Conservation (phyloP, 2,888 invertebrate genomes). For the Pseudoips prasinana region DNA sequence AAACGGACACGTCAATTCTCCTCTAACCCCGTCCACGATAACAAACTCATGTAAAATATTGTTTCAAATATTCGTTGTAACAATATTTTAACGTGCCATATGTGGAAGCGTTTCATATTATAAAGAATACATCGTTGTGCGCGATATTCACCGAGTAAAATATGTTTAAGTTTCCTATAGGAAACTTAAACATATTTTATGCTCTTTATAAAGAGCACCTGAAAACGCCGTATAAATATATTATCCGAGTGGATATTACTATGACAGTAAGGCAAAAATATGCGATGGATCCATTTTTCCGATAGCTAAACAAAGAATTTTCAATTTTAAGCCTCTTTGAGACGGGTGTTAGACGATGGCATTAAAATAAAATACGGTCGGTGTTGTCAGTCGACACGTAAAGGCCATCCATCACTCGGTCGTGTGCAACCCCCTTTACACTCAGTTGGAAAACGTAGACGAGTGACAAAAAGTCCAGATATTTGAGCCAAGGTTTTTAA, state of each 20-base stretch:
- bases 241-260: background rate
- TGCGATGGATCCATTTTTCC: conserved; percentile 38
- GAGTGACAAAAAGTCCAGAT: conserved; percentile 36
- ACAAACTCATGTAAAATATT: no score
- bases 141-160: no score
- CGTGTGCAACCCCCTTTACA: conserved; percentile 52
- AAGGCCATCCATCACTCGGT: conserved; percentile 70
- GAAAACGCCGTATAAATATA: no score
- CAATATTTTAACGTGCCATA: no score
- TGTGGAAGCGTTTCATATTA: background rate
- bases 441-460: conserved; percentile 41
- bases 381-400: conserved; percentile 75
- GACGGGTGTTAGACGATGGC: conserved; percentile 53
- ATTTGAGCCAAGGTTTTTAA: conserved; percentile 24
- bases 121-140: no score
- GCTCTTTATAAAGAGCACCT: no score
- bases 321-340: conserved; percentile 75
- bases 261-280: background rate
- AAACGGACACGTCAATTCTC: no score
- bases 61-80: no score
- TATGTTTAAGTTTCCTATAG: no score
- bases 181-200: no score
- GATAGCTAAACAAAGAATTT: conserved; percentile 70
- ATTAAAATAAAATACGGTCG: conserved; percentile 75
- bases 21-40: no score